Base-by-base conservation (phyloP, 2,888 invertebrate species). In the Microctonus aethiopoides region DNA sequence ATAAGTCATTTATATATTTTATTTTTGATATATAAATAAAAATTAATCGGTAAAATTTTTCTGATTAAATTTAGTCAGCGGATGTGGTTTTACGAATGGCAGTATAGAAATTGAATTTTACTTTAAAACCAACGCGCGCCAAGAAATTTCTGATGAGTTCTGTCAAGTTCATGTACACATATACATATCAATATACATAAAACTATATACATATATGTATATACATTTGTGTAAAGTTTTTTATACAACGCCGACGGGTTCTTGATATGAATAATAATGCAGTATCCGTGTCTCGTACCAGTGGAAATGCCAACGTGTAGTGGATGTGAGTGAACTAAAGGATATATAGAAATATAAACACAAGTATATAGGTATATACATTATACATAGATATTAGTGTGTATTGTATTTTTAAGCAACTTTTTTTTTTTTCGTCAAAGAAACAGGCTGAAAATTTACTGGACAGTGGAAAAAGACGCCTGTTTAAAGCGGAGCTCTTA, bases 191-290 rank as follows among this genome's bases (percentile, higher is more conserved):
- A n/a, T n/a, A n/a, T n/a, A n/a, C n/a, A n/a, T n/a, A n/a, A n/a
- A n/a, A n/a, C n/a, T n/a, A n/a, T n/a, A n/a, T n/a, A n/a, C n/a
- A n/a, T n/a, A n/a, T 57, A 32, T 64, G 22, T 64, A 64, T 20
- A 20, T 39, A n/a, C 22, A 54, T 54, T 34, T 36, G n/a, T 60
- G 29, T 57, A 32, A 51, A 26, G 22, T 24, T 57, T 65, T 46
- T 66, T 66, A 32, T 52, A 68, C 52, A 63, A 52, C 63, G 62
- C 54, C 54, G n/a, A 11, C 29, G 64, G 34, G 54, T 73, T 71
- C 63, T 69, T 64, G 73, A 73, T 71, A 69, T 73, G 73, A 73
- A 73, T 73, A 73, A 73, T 73, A 73, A 73, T 67, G 63, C 39
- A 56, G 36, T 36, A 52, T 63, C 34, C 52, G 51, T 34, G 39